Evolutionary conservation across 2,888 invertebrate genomes (phyloP).

Genomic region (Conus canariensis): DNA sequence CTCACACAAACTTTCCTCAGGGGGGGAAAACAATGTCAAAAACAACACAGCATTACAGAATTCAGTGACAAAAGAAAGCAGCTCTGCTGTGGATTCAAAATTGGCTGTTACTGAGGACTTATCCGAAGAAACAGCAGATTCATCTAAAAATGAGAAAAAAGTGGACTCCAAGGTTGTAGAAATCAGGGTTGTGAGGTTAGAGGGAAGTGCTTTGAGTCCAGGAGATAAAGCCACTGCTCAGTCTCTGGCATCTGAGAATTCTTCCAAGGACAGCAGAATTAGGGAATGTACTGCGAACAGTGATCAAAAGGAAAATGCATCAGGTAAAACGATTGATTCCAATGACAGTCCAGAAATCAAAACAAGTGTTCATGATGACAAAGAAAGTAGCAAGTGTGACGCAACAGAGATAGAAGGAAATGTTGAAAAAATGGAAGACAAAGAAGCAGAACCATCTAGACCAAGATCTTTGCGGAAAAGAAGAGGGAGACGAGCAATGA

Average conservation of each 20-base stretch:
- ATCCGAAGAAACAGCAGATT: background rate
- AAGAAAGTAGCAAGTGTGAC: background rate
- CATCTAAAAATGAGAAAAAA: background rate
- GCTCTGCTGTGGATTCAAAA: background rate
- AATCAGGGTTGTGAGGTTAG: background rate
- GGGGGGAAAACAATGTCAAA: slow-evolving; percentile 24
- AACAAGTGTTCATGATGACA: background rate
- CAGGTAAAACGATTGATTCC: background rate
- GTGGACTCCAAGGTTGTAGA: background rate
- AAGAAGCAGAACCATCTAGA: slow-evolving; percentile 18
- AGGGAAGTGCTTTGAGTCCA: background rate
- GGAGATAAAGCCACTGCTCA: background rate
- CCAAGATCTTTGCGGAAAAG: slow-evolving; percentile 10
- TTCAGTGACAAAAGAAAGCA: background rate
- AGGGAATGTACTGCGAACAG: no score
- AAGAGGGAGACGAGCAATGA: background rate
- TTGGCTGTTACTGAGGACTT: background rate
- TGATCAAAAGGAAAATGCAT: background rate
- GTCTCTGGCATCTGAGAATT: background rate
- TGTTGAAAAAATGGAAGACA: slow-evolving; percentile 13
- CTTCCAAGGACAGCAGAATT: background rate
- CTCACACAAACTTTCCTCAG: background rate
- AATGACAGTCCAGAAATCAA: background rate
- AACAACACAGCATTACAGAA: background rate
- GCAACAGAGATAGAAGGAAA: background rate